These are phyloP conservation scores for Apodemus agrarius DNA, from an alignment of 2,797 vertebrate species.

Conservation along the genomic window DNA sequence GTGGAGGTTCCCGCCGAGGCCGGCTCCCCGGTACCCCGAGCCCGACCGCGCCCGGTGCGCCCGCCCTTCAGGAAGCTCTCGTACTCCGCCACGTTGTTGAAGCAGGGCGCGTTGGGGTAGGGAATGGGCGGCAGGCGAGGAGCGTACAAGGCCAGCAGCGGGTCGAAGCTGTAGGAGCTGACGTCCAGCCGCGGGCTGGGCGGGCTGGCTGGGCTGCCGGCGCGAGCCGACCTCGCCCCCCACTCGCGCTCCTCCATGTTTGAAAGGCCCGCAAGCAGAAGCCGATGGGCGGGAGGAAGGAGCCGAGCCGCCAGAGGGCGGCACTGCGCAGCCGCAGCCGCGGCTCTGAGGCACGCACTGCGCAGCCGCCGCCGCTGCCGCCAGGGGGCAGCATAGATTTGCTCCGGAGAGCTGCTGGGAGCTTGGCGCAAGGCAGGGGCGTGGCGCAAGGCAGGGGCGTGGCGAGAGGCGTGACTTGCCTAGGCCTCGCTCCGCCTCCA, in stretches of 20 bases:
- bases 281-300: constrained; percentile 81
- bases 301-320: constrained; percentile 51
- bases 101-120: constrained; percentile 92
- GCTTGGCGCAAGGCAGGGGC: not conserved
- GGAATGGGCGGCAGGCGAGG: constrained; percentile 89
- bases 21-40: constrained; percentile 72
- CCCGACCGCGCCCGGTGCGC: constrained; percentile 85
- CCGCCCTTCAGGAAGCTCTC: constrained; percentile 93
- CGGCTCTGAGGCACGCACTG: constrained; percentile 71
- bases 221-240: constrained; percentile 58
- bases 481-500: not conserved
- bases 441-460: not conserved
- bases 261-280: constrained; percentile 86
- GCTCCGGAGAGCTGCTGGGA: not conserved
- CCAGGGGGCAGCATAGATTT: not conserved
- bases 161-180: constrained; percentile 94
- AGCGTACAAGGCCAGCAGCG: constrained; percentile 93
- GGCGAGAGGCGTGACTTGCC: not conserved
- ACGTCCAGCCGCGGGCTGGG: constrained; percentile 89
- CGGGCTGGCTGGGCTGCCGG: constrained; percentile 63
- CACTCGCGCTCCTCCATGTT: constrained; percentile 91
- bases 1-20: constrained; percentile 88
- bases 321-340: constrained; percentile 73
- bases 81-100: constrained; percentile 96
- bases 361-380: constrained; percentile 58